Evolutionary conservation across 2,888 invertebrate species (phyloP).

Genomic region (Lottia scabra): DNA sequence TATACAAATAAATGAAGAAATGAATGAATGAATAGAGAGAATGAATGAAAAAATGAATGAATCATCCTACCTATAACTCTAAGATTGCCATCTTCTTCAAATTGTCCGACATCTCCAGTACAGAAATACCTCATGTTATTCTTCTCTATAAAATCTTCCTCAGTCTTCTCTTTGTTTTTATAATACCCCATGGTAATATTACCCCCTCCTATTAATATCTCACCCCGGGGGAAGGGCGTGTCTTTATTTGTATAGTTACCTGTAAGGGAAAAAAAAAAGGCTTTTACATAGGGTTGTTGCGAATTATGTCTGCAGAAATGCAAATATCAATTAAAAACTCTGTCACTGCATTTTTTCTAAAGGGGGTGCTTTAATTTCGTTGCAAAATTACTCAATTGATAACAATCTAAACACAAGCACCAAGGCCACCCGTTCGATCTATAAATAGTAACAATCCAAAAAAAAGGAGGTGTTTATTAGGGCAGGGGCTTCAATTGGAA

Average conservation of each 20-base stretch:
- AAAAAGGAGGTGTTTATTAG: too few species aligned
- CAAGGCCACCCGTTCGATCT: too few species aligned
- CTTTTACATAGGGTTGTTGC: background rate
- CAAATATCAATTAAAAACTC: too few species aligned
- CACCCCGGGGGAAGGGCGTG: slow-evolving; percentile 87
- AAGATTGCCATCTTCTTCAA: slow-evolving; percentile 92
- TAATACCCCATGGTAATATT: slow-evolving; percentile 95
- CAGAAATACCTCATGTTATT: slow-evolving; percentile 82
- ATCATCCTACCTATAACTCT: slow-evolving; percentile 88
- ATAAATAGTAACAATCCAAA: too few species aligned
- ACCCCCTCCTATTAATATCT: slow-evolving; percentile 88
- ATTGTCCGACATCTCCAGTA: slow-evolving; percentile 96
- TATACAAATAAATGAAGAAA: too few species aligned
- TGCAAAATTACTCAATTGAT: too few species aligned
- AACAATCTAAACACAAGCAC: too few species aligned
- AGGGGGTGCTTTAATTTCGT: too few species aligned
- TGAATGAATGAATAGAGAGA: too few species aligned
- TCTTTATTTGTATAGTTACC: slow-evolving; percentile 88
- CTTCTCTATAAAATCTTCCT: slow-evolving; percentile 81
- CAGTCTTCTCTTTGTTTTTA: slow-evolving; percentile 87
- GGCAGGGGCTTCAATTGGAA: too few species aligned
- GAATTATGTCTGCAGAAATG: background rate
- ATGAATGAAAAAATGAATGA: too few species aligned
- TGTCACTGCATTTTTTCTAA: too few species aligned
- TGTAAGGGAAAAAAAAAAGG: slow-evolving; percentile 32